Evolutionary conservation across 2,888 invertebrate genomes (phyloP).

Genomic region (Choreutis nemorana): DNA sequence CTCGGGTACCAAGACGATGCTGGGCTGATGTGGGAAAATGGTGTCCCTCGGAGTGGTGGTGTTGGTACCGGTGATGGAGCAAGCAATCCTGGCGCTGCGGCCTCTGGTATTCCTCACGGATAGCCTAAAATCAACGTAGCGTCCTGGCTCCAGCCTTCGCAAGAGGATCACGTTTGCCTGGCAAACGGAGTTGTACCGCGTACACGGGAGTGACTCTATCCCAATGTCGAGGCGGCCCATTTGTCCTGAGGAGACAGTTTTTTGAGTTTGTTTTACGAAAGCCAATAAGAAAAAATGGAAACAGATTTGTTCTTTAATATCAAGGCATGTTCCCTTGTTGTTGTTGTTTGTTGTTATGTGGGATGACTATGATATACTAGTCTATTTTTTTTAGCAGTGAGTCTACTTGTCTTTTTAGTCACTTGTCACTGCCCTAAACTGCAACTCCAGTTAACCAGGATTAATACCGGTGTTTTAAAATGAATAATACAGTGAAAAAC

Average conservation of each 20-base stretch:
- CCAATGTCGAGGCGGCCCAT: slow-evolving; percentile 79
- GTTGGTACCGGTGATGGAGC: slow-evolving; percentile 85
- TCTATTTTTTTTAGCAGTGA: no score
- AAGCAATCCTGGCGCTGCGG: slow-evolving; percentile 75
- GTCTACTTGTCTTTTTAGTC: no score
- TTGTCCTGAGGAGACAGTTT: slow-evolving; percentile 43
- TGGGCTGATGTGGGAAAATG: slow-evolving; percentile 84
- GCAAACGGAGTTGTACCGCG: slow-evolving; percentile 86
- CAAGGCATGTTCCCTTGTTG: no score
- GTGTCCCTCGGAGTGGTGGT: slow-evolving; percentile 83
- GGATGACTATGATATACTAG: no score
- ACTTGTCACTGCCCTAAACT: no score
- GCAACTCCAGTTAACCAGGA: no score
- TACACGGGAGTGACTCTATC: slow-evolving; percentile 84
- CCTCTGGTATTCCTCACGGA: slow-evolving; percentile 80
- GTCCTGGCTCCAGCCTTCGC: slow-evolving; percentile 78
- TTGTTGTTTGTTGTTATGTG: no score
- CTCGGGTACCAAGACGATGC: slow-evolving; percentile 78
- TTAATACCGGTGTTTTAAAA: no score
- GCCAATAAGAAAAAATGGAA: neutral
- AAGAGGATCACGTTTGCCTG: slow-evolving; percentile 87
- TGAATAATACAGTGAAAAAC: no score
- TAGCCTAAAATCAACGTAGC: slow-evolving; percentile 82
- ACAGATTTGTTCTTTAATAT: neutral
- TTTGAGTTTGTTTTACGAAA: neutral